Evolutionary conservation across 2,113 vertebrate genomes (phyloP), one percentile per base, ranked within the genome.

Genomic region (Sitta europaea): DNA sequence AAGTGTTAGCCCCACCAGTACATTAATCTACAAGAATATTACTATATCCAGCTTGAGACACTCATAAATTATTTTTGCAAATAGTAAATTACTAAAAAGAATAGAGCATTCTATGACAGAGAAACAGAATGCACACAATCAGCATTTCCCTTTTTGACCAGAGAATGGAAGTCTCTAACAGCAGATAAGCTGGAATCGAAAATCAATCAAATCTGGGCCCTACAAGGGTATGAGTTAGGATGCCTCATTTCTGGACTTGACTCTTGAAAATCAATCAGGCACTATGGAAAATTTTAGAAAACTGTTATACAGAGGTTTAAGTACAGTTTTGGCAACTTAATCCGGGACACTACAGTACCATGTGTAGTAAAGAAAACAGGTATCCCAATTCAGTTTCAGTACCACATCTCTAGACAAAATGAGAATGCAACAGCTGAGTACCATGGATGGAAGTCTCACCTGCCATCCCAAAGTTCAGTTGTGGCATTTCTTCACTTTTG

Each of bases 381-480:
- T 58, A 40, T 54, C 3, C 3, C 50, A 38, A 43, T 35, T 61
- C 6, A 1, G 8, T 50, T 63, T 54, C 62, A 85, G 19, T 0
- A 4, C 4, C 2, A 8, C 27, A 63, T 31, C 33, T 38, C 47
- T 27, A 21, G 50, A 73, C 31, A 81, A 72, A 57, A 31, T 0
- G 1, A 79, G 21, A 31, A 72, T 28, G 15, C 5, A 53, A 13
- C 3, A 3, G 63, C 17, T 27, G 18, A 70, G 54, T 47, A 76
- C 40, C 16, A 5, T 0, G 13, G 58, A 73, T 4, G 11, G 59
- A 90, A 81, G 68, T 38, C 99, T 95, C 92, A 99, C 99, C 99
- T 96, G 99, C 99, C 98, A 99, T 99, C 82, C 97, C 99, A 73
- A 99, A 99, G 97, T 99, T 99, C 57, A 99, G 98, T 92, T 99